Evolutionary conservation across 2,888 invertebrate species (phyloP).

Genomic region (Sinhomidia bicolor): DNA sequence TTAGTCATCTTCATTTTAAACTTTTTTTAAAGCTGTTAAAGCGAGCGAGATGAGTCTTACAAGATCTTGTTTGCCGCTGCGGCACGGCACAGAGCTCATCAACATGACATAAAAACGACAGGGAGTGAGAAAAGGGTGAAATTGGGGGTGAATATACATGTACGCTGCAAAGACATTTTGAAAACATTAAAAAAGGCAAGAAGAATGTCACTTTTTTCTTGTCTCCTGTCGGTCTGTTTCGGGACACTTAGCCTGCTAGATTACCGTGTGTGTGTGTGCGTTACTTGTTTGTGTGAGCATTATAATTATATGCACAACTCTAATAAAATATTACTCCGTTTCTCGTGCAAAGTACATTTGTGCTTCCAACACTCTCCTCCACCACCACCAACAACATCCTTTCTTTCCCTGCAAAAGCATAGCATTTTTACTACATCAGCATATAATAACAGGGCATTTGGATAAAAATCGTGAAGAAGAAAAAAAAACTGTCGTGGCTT

Average conservation of each 20-base stretch:
- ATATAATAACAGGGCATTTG: slow-evolving; percentile 16
- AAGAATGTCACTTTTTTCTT: slow-evolving; percentile 68
- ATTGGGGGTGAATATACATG: slow-evolving; percentile 26
- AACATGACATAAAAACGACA: slow-evolving; percentile 74
- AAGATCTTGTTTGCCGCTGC: slow-evolving; percentile 42
- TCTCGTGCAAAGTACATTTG: slow-evolving; percentile 10
- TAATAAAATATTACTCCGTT: slow-evolving; percentile 25
- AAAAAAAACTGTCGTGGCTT: slow-evolving; percentile 43
- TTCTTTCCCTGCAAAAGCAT: background rate
- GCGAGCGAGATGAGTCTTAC: slow-evolving; percentile 20
- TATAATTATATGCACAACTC: background rate
- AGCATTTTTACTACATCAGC: background rate
- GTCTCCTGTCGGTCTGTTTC: slow-evolving; percentile 65
- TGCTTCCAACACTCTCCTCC: slow-evolving; percentile 23
- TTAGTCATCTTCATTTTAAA: slow-evolving; percentile 46
- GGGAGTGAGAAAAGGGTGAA: slow-evolving; percentile 71
- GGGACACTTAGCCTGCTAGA: slow-evolving; percentile 45
- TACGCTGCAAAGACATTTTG: slow-evolving; percentile 49
- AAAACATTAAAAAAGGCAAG: slow-evolving; percentile 57
- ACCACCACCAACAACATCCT: background rate
- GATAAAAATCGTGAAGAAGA: slow-evolving; percentile 44
- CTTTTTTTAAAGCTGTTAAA: slow-evolving; percentile 40
- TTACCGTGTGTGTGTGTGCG: background rate
- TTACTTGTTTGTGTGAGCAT: too few relatives aligned
- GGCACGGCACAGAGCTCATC: slow-evolving; percentile 69